phyloP scores from a whole-genome alignment of 2,113 vertebrate genomes.

The Bubo scandiacus region DNA sequence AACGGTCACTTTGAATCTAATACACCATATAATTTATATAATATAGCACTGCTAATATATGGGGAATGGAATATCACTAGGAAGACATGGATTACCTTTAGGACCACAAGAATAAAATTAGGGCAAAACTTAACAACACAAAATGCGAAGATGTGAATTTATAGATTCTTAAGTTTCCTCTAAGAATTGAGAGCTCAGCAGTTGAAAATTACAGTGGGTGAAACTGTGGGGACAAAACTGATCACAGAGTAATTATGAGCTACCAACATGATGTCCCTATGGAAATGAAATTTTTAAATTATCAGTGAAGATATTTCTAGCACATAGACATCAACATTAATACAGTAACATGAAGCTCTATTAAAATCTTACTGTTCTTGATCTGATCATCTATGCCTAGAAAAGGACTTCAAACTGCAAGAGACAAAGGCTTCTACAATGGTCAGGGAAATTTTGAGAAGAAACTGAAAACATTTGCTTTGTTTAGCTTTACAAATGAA shows the following conservation, averaged over 20 bases:
- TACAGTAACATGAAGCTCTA: background rate
- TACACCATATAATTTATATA: no score
- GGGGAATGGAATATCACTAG: background rate
- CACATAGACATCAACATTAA: background rate
- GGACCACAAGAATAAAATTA: background rate
- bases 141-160: background rate
- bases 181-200: background rate
- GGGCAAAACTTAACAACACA: background rate
- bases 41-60: background rate
- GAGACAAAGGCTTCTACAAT: background rate
- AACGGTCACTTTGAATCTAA: background rate
- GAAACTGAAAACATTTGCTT: background rate
- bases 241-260: background rate
- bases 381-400: background rate
- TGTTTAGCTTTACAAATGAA: background rate
- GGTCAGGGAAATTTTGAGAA: background rate
- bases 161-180: background rate
- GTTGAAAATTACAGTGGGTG: background rate
- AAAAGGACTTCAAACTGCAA: background rate
- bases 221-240: background rate
- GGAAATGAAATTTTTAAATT: background rate
- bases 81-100: background rate
- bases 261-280: background rate
- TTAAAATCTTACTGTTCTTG: background rate
- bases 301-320: background rate